These are phyloP conservation scores for Hipposideros armiger DNA, from an alignment of 2,113 vertebrate genomes.

Conservation along the genomic window DNA sequence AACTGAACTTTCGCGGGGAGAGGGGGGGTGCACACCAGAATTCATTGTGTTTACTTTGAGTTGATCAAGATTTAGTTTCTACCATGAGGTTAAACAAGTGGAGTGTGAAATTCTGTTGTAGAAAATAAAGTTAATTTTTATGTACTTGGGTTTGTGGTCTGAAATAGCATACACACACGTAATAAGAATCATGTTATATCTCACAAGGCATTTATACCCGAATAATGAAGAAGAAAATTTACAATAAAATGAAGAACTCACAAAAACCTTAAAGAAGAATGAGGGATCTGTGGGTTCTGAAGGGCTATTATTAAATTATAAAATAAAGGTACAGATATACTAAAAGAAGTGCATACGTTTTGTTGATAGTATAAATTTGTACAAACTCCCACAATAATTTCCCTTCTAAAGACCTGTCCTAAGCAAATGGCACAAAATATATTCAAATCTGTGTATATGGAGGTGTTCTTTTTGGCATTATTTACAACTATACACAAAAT, in stretches of 20 bases:
- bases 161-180: background rate
- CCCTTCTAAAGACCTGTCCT: background rate
- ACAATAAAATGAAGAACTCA: background rate
- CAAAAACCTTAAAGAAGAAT: background rate
- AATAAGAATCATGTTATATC: background rate
- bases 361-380: background rate
- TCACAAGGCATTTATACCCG: background rate
- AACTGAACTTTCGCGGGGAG: background rate
- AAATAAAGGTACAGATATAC: background rate
- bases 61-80: background rate
- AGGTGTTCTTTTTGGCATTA: background rate
- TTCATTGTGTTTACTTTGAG: background rate
- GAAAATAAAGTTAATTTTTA: background rate
- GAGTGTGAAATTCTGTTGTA: background rate
- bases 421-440: slow-evolving; percentile 16
- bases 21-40: background rate
- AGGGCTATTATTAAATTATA: background rate
- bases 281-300: background rate
- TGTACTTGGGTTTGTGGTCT: background rate
- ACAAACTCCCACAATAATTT: background rate
- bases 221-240: slow-evolving; percentile 3
- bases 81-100: background rate
- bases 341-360: background rate
- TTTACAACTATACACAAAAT: slow-evolving; percentile 15
- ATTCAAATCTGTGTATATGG: background rate